Conservation (phyloP, 2,113 vertebrate genomes). For the Stictonetta naevosa region DNA sequence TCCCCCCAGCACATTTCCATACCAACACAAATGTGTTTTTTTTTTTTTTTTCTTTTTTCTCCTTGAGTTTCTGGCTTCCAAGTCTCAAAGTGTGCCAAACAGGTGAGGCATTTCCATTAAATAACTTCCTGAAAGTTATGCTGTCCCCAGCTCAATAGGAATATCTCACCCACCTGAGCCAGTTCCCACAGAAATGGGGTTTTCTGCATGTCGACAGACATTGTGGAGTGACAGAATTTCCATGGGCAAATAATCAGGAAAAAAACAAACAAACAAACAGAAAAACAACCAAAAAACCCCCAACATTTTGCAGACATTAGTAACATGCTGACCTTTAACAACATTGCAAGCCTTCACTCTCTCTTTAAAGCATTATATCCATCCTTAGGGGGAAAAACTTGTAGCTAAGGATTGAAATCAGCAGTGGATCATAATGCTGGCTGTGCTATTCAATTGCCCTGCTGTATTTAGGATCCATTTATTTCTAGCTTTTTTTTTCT, state of each 20-base stretch:
- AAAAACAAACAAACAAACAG: neutral
- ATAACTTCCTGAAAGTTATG: neutral
- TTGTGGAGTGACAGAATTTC: neutral
- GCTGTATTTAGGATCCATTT: constrained; percentile 56
- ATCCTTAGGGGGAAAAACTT: constrained; percentile 5
- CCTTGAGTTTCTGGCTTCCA: neutral
- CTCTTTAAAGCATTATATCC: constrained; percentile 26
- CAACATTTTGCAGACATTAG: constrained; percentile 33
- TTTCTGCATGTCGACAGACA: neutral
- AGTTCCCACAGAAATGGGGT: neutral
- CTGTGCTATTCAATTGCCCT: constrained; percentile 32
- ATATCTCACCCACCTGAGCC: neutral
- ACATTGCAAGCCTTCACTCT: neutral
- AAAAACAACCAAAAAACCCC: neutral
- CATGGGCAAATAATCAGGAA: neutral
- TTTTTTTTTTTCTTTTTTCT: neutral
- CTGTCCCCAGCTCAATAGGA: neutral
- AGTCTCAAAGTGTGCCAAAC: neutral
- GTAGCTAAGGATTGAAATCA: constrained; percentile 37
- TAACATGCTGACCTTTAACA: constrained; percentile 60
- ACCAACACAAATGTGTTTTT: neutral
- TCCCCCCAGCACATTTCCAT: neutral
- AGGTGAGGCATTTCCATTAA: neutral
- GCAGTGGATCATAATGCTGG: constrained; percentile 48
- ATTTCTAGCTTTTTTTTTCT: constrained; percentile 30